These are phyloP conservation scores for Epinotia ramella DNA, from an alignment of 2,888 invertebrate species.

Conservation along the genomic window DNA sequence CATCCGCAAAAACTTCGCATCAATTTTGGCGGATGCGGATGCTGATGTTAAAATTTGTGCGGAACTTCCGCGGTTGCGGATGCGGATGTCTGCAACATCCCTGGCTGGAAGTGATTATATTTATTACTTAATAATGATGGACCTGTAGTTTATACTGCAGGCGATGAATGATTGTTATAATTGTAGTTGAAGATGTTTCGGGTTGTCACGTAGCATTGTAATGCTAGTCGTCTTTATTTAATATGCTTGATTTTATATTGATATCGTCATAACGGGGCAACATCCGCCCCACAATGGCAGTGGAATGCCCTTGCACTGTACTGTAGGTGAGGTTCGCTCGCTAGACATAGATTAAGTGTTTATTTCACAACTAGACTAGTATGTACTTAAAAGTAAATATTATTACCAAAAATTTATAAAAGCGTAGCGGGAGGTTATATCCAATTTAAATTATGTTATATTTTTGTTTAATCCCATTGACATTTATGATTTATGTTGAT, in stretches of 20 bases:
- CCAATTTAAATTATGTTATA: constrained; percentile 42
- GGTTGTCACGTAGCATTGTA: constrained; percentile 67
- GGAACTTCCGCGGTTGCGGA: too few relatives aligned
- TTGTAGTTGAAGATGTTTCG: constrained; percentile 45
- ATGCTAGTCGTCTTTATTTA: constrained; percentile 75
- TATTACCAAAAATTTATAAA: constrained; percentile 75
- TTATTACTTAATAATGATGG: constrained; percentile 36
- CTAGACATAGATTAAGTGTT: constrained; percentile 57
- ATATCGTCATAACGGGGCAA: constrained; percentile 52
- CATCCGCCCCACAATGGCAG: constrained; percentile 38
- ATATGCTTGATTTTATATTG: constrained; percentile 54
- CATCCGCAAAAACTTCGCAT: too few relatives aligned
- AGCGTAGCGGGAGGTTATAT: constrained; percentile 74
- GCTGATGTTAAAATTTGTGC: too few relatives aligned
- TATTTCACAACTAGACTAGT: constrained; percentile 73
- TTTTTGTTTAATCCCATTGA: constrained; percentile 52
- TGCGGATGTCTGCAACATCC: too few relatives aligned
- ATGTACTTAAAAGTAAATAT: constrained; percentile 77
- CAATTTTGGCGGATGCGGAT: too few relatives aligned
- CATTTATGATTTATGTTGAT: constrained; percentile 67
- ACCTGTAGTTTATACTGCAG: constrained; percentile 36
- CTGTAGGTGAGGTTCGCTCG: constrained; percentile 43
- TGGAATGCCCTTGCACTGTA: constrained; percentile 33
- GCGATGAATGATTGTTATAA: constrained; percentile 44
- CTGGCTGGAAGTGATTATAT: too few relatives aligned